Evolutionary conservation across 2,888 invertebrate species (phyloP), one percentile per base, ranked within the genome.

Genomic region (Pocota personata): DNA sequence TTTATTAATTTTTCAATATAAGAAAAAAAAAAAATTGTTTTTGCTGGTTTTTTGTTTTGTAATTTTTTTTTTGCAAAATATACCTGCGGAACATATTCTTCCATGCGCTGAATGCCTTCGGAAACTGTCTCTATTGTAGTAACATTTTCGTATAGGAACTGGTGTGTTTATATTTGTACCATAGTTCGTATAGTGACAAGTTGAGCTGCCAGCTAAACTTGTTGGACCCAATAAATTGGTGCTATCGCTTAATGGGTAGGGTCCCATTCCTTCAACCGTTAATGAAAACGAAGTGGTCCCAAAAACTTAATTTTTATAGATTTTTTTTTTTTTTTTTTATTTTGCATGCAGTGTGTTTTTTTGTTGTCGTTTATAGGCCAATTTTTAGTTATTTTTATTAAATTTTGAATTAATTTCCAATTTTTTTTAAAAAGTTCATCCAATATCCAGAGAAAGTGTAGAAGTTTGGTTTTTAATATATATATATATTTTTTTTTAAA

Each of bases 181-280:
- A 87, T 93, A 93, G 90, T 92, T 92, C 86, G 92, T 91, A 88
- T 92, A 92, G 62, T 88, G 88, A 90, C 91, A 92, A 86, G 91
- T 89, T 72, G 91, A 88, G 86, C 90, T 89, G 88, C 91, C 88
- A 86, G 89, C 90, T 88, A 91, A 90, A 89, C 89, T 90, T 84
- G 89, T 91, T 89, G 92, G 92, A 88, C 92, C 92, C 92, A 93
- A 90, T 66, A 93, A 92, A 89, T 93, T 93, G 88, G 92, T 92
- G 91, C 92, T 92, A 91, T 93, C 92, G 89, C 91, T 92, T 89
- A 92, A 90, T 87, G 93, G 93, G 91, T 92, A 93, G 88, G 92
- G 92, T 90, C 92, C 92, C 92, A 92, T 92, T 91, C 93, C 92
- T 92, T 92, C 93, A 92, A 92, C 92, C 91, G 92, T 91, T 90